These are phyloP conservation scores for Tipula lateralis DNA, from an alignment of 2,888 invertebrate species.

Conservation along the genomic window DNA sequence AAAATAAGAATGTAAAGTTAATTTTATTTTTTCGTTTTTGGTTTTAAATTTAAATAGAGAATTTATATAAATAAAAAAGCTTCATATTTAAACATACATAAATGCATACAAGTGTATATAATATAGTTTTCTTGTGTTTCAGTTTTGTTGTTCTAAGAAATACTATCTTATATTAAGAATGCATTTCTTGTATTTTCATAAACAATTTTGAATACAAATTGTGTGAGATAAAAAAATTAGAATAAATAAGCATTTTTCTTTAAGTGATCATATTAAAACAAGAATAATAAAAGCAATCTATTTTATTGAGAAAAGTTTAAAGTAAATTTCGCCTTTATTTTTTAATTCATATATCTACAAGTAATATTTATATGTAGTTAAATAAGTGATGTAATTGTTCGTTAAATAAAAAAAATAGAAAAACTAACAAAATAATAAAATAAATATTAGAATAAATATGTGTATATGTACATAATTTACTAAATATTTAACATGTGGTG, in stretches of 20 bases:
- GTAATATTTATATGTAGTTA: background rate
- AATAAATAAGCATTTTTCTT: background rate
- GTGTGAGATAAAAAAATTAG: background rate
- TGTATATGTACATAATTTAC: background rate
- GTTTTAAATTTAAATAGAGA: background rate
- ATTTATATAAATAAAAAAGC: background rate
- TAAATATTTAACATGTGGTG: background rate
- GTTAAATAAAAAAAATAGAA: background rate
- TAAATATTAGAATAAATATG: background rate
- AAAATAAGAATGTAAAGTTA: background rate
- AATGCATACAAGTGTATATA: background rate
- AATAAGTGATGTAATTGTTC: background rate
- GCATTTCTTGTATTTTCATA: background rate
- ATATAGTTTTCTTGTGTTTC: background rate
- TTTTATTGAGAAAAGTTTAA: background rate
- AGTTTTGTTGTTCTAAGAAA: background rate
- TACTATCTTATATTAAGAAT: background rate
- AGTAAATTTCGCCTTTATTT: background rate
- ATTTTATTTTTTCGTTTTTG: background rate
- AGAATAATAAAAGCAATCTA: background rate
- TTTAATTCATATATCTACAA: conserved; percentile 3
- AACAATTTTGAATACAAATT: background rate
- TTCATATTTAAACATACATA: background rate
- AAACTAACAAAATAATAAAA: conserved; percentile 1
- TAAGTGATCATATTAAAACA: background rate